These are phyloP conservation scores for Leptopilina syphax DNA, from an alignment of 2,888 invertebrate species.

Conservation along the genomic window DNA sequence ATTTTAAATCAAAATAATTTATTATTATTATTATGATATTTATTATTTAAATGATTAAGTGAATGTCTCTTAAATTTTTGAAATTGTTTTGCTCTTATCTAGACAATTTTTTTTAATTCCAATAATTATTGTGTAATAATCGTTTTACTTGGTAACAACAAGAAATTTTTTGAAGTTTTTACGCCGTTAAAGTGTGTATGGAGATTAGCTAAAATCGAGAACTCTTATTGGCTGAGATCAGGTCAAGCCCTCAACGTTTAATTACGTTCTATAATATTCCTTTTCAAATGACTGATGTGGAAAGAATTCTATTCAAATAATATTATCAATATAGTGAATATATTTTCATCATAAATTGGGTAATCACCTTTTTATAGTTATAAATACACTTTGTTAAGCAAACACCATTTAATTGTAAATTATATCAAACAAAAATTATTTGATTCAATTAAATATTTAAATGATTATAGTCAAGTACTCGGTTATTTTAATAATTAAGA, in stretches of 20 bases:
- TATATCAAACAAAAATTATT: no score
- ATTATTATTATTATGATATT: no score
- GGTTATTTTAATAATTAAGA: no score
- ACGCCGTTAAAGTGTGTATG: background rate
- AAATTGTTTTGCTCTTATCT: background rate
- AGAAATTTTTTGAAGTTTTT: background rate
- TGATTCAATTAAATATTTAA: no score
- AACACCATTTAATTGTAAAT: no score
- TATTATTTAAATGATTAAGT: background rate
- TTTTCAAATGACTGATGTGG: background rate
- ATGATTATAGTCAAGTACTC: no score
- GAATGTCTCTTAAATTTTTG: background rate
- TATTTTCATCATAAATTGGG: background rate
- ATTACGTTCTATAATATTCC: background rate
- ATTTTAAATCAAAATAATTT: no score
- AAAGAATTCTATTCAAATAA: background rate
- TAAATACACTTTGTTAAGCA: background rate
- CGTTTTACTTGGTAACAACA: background rate
- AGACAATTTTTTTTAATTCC: background rate
- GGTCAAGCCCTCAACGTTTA: constrained; percentile 43
- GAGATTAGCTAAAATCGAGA: background rate
- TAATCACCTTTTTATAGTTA: background rate
- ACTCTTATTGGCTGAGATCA: constrained; percentile 45
- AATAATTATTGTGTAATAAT: background rate
- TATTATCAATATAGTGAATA: background rate